These are phyloP conservation scores for Stenchaetothrips biformis DNA, from an alignment of 2,888 invertebrate genomes.

Conservation along the genomic window DNA sequence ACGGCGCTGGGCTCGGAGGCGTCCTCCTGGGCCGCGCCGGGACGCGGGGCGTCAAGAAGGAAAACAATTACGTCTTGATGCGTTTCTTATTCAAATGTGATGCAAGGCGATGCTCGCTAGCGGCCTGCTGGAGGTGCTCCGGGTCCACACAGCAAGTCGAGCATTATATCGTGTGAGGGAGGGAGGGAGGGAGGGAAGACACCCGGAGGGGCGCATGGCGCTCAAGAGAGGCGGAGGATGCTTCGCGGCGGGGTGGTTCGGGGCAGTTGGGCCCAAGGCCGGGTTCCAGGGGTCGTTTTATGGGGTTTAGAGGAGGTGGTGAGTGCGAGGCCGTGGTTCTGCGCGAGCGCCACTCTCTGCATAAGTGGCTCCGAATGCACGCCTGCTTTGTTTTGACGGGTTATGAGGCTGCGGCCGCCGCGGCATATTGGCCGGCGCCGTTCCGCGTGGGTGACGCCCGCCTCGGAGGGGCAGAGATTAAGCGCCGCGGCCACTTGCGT, in stretches of 20 bases:
- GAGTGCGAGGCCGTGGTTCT: not conserved
- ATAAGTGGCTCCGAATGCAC: too few relatives aligned
- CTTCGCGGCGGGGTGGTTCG: not conserved
- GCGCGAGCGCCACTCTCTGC: too few relatives aligned
- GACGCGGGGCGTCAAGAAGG: slow-evolving; percentile 13
- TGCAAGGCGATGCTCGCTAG: not conserved
- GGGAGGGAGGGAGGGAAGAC: not conserved
- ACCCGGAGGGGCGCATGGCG: not conserved
- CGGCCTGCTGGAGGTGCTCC: not conserved
- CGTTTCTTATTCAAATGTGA: slow-evolving; percentile 24
- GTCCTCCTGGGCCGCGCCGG: not conserved
- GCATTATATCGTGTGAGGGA: slow-evolving; percentile 6
- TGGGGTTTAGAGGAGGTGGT: not conserved
- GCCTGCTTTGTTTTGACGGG: too few relatives aligned
- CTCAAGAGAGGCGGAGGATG: not conserved
- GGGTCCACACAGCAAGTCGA: not conserved
- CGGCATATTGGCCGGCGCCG: too few relatives aligned
- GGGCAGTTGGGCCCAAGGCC: not conserved
- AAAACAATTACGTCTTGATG: slow-evolving; percentile 25
- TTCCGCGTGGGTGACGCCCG: too few relatives aligned
- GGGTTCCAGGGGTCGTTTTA: not conserved
- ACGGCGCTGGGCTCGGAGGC: not conserved
- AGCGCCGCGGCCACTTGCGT: too few relatives aligned
- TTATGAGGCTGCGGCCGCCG: too few relatives aligned
- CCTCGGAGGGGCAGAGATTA: too few relatives aligned